Evolutionary conservation across 53 echinoderm and acorn worm species (phyloP).

Genomic region (Holothuria scabra): DNA sequence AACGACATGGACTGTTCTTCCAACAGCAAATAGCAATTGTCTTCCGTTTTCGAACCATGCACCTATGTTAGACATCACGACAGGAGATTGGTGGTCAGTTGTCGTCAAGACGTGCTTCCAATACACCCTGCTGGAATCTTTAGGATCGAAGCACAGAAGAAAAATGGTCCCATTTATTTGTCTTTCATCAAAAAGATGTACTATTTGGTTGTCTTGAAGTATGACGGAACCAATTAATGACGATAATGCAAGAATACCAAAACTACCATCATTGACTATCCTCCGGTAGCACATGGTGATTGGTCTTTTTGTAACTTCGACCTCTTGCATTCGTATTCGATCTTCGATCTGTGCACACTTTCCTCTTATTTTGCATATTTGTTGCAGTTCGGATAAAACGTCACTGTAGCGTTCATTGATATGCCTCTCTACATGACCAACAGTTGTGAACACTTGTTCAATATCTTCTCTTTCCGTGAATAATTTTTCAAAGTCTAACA

Average conservation of each 20-base stretch:
- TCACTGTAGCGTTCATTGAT: too few relatives aligned
- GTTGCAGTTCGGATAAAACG: too few relatives aligned
- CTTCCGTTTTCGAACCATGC: background rate
- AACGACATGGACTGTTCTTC: background rate
- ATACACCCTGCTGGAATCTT: background rate
- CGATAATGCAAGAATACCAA: background rate
- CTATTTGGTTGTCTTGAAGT: background rate
- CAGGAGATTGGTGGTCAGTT: background rate
- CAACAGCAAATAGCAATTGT: background rate
- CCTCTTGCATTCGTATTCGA: too few relatives aligned
- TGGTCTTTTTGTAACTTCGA: background rate
- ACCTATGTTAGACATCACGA: constrained; percentile 6
- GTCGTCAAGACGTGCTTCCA: background rate
- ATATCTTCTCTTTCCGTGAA: background rate
- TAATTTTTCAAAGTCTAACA: too few relatives aligned
- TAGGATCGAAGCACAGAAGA: background rate
- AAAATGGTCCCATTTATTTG: background rate
- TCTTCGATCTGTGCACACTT: background rate
- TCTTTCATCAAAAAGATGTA: constrained; percentile 7
- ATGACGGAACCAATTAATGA: background rate
- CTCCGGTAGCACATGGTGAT: background rate
- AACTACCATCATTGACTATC: background rate
- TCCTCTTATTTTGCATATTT: background rate
- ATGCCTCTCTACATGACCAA: too few relatives aligned
- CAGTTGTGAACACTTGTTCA: background rate